Evolutionary conservation across 2,888 invertebrate genomes (phyloP).

Genomic region (Copidosoma aretas): DNA sequence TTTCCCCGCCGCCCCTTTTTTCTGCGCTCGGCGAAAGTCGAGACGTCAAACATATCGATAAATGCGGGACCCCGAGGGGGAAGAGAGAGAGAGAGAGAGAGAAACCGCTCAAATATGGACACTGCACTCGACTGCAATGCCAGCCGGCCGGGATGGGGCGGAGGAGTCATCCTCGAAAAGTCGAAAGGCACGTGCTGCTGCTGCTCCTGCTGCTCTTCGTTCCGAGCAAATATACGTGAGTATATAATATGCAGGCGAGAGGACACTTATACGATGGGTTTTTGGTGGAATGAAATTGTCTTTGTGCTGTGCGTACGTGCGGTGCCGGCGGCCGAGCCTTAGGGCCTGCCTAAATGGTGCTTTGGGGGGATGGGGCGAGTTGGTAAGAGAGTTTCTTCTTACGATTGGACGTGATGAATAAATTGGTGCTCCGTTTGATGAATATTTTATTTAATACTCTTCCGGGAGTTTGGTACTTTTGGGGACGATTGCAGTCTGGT

Average conservation of each 20-base stretch:
- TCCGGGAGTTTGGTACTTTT: background rate
- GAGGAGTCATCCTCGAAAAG: conserved; percentile 30
- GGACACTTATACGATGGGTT: conserved; percentile 1
- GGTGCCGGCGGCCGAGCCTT: no score
- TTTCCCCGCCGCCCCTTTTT: conserved; percentile 24
- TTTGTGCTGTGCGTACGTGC: background rate
- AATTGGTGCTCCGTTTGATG: conserved; percentile 6
- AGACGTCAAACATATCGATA: conserved; percentile 51
- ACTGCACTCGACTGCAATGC: conserved; percentile 52
- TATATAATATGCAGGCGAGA: background rate
- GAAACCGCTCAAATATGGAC: conserved; percentile 51
- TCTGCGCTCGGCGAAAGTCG: conserved; percentile 19
- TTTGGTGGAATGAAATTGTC: background rate
- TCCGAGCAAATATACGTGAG: no score
- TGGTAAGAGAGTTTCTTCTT: background rate
- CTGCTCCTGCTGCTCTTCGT: background rate
- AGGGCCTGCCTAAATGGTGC: no score
- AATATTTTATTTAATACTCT: conserved; percentile 5
- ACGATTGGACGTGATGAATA: conserved; percentile 20
- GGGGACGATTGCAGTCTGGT: background rate
- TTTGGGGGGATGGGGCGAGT: no score
- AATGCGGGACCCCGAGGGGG: no score
- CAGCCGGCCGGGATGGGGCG: background rate
- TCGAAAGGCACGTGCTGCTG: conserved; percentile 33
- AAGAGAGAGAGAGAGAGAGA: conserved; percentile 43